Evolutionary conservation across 2,797 vertebrate species (phyloP).

Genomic region (Enteromius thamalakanensis): DNA sequence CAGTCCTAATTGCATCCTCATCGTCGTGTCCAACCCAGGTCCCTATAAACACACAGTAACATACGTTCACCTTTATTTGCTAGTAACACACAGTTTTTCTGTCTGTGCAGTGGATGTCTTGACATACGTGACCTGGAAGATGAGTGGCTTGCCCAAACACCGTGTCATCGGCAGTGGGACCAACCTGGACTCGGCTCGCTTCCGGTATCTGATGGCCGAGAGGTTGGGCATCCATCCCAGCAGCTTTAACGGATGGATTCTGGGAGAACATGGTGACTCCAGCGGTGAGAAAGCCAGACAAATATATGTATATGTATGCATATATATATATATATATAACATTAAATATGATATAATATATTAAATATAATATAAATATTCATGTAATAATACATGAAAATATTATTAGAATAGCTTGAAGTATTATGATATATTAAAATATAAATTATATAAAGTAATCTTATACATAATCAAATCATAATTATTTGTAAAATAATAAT

Average conservation of each 20-base stretch:
- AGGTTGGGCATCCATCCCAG: slow-evolving; percentile 88
- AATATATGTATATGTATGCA: neutral
- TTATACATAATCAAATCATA: neutral
- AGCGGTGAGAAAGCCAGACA: slow-evolving; percentile 80
- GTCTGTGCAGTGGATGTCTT: slow-evolving; percentile 87
- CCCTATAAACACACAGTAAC: neutral
- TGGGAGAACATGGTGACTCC: slow-evolving; percentile 96
- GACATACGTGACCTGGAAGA: slow-evolving; percentile 97
- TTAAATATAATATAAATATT: too few species aligned
- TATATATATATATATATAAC: too few species aligned
- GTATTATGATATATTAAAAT: neutral
- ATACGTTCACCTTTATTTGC: too few species aligned
- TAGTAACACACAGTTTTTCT: neutral
- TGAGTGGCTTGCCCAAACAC: slow-evolving; percentile 94
- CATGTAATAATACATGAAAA: too few species aligned
- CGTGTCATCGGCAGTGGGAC: slow-evolving; percentile 96
- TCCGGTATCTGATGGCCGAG: slow-evolving; percentile 91
- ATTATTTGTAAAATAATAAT: neutral
- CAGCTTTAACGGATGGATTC: slow-evolving; percentile 93
- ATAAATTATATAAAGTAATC: neutral
- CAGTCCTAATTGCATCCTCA: slow-evolving; percentile 90
- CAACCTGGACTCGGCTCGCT: slow-evolving; percentile 95
- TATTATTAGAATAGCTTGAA: neutral
- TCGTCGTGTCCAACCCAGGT: slow-evolving; percentile 98
- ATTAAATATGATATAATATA: too few species aligned